These are phyloP conservation scores for Sicus ferrugineus DNA, from an alignment of 2,888 invertebrate species.

Conservation along the genomic window DNA sequence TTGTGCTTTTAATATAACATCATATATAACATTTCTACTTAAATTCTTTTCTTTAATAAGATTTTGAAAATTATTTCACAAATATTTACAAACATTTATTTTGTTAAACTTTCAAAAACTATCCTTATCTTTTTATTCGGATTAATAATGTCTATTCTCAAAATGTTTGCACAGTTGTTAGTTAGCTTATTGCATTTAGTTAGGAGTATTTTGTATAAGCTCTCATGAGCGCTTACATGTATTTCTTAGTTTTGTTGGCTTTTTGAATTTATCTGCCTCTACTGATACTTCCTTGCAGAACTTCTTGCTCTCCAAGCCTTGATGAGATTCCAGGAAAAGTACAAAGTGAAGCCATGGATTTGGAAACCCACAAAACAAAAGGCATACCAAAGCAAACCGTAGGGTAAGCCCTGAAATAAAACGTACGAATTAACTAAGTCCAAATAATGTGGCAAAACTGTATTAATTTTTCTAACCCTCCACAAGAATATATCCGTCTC, in stretches of 20 bases:
- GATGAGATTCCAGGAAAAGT: slow-evolving; percentile 83
- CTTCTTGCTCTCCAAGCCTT: slow-evolving; percentile 84
- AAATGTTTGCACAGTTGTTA: no score
- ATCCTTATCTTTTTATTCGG: not conserved
- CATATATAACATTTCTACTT: slow-evolving; percentile 27
- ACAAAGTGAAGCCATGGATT: slow-evolving; percentile 85
- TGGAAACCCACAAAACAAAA: slow-evolving; percentile 88
- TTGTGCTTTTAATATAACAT: slow-evolving; percentile 22
- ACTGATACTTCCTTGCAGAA: slow-evolving; percentile 74
- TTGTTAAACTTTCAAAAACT: slow-evolving; percentile 22
- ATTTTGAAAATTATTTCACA: no score
- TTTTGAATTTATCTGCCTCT: slow-evolving; percentile 39
- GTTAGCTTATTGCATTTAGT: slow-evolving; percentile 4
- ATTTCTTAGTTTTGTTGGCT: not conserved
- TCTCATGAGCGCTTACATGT: not conserved
- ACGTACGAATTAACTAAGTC: not conserved
- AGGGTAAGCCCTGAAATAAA: slow-evolving; percentile 82
- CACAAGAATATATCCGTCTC: slow-evolving; percentile 77
- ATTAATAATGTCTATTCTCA: slow-evolving; percentile 3
- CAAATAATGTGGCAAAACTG: slow-evolving; percentile 28
- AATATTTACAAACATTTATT: slow-evolving; percentile 24
- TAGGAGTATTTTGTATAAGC: slow-evolving; percentile 10
- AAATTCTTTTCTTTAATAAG: slow-evolving; percentile 16
- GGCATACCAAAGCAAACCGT: slow-evolving; percentile 91
- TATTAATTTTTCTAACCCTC: slow-evolving; percentile 71